A percentile compares a stretch with the other conserved stretches of the same genome.
These are phyloP conservation scores for Nephrotoma appendiculata DNA, from an alignment of 2,888 invertebrate species.

Conservation along the genomic window DNA sequence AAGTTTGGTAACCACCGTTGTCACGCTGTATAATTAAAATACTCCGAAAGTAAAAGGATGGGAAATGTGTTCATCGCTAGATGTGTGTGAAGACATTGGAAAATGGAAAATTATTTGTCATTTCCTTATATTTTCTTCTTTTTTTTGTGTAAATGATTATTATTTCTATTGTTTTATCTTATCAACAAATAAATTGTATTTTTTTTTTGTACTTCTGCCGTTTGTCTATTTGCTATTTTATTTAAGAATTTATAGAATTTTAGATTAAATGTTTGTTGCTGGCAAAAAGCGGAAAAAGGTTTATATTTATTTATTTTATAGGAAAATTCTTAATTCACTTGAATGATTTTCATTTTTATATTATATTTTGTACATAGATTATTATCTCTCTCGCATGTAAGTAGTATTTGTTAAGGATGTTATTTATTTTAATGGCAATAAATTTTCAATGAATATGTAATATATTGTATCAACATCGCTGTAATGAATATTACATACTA, in stretches of 20 bases:
- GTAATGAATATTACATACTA: too few species aligned
- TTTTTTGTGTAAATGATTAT: neutral
- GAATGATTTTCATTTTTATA: neutral
- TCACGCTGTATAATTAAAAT: neutral
- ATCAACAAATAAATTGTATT: neutral
- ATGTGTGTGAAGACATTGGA: neutral
- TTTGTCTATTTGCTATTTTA: neutral
- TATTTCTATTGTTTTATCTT: neutral
- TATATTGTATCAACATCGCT: neutral
- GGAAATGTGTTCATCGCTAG: neutral
- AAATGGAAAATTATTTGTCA: neutral
- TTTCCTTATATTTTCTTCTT: neutral
- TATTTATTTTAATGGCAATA: neutral
- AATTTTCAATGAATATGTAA: neutral
- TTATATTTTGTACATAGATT: neutral
- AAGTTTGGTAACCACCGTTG: neutral
- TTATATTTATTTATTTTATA: neutral
- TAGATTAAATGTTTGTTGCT: neutral
- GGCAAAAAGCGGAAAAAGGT: neutral
- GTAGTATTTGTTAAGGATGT: neutral
- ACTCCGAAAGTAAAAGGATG: neutral
- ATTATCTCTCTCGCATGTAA: neutral
- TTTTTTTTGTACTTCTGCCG: neutral
- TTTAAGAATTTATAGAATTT: neutral
- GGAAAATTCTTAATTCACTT: neutral